Evolutionary conservation across 2,888 invertebrate genomes (phyloP), one percentile per base, ranked within the genome.

Genomic region (Eupithecia subfuscata): DNA sequence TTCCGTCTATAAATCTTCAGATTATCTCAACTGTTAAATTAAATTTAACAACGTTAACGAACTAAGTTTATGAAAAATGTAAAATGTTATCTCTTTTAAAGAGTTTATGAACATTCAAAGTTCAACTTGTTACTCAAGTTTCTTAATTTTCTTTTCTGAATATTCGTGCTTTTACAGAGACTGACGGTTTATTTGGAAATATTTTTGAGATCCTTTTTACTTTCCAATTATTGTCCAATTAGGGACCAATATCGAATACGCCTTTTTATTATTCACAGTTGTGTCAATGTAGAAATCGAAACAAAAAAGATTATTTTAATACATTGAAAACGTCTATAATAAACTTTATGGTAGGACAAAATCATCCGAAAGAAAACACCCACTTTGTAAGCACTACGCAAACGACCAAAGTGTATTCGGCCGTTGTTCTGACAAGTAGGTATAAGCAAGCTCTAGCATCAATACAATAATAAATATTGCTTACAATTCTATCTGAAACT

Each of bases 21-120:
- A 25, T 60, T 25, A 25, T 25, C 22, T 60, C 56, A 12, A 60
- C 22, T 60, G 56, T 60, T 25, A 22, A 60, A 60, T 60, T 12
- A 14, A 56, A 60, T 60, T 25, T 5, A 60, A 60, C 22, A 60
- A 60, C 25, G 25, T 25, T 60, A 60, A 60, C 25, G 60, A 60
- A 60, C 60, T 60, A 60, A 60, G 60, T 60, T 60, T 14, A 60
- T 60, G 60, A 60, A 60, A 60, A 60, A 60, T 60, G 60, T 60
- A 14, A 60, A 25, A 60, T 5, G 12, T 56, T 56, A 56, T 60
- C 60, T 60, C 14, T 60, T 12, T 25, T 22, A 22, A 56, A 56
- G 52, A 60, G 22, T 56, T 56, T 56, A 56, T 60, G 60, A 60
- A 60, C 60, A 60, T 60, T 25, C 25, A 60, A 60, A 60, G 60